These are phyloP conservation scores for Urocitellus parryii DNA, from an alignment of 2,113 vertebrate species.

Conservation along the genomic window DNA sequence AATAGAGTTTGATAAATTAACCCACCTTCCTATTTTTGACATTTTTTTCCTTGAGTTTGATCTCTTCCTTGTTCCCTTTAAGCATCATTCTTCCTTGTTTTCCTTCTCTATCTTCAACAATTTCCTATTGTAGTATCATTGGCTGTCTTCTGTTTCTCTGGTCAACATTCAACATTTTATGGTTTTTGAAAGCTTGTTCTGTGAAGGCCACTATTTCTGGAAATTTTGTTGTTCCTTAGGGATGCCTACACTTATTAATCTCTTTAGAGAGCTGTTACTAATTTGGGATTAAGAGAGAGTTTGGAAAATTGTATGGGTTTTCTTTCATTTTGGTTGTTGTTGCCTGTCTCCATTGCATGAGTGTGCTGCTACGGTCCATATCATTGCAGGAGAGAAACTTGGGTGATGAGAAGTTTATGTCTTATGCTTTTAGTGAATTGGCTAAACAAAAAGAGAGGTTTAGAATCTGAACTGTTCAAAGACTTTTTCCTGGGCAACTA, in stretches of 20 bases:
- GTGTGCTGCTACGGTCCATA: not conserved
- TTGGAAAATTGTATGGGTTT: not conserved
- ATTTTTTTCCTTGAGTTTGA: not conserved
- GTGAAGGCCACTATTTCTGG: not conserved
- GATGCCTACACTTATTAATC: not conserved
- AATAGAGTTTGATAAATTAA: not conserved
- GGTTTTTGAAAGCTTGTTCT: not conserved
- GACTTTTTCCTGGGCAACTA: not conserved
- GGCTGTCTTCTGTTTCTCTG: not conserved
- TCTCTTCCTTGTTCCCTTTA: not conserved
- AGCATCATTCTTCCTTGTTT: not conserved
- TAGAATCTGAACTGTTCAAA: not conserved
- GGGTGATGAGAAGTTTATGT: rapidly evolving
- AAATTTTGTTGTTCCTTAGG: not conserved
- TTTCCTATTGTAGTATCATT: not conserved
- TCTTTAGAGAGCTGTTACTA: not conserved
- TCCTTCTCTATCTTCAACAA: not conserved
- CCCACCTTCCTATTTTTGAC: rapidly evolving
- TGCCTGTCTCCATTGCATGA: not conserved
- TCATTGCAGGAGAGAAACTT: not conserved
- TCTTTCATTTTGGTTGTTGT: not conserved
- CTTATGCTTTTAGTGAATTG: not conserved
- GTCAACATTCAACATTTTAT: not conserved
- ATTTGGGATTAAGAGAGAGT: not conserved
- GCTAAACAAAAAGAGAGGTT: not conserved